These are phyloP conservation scores for Rhineura floridana DNA, from an alignment of 2,113 vertebrate species.

Conservation along the genomic window DNA sequence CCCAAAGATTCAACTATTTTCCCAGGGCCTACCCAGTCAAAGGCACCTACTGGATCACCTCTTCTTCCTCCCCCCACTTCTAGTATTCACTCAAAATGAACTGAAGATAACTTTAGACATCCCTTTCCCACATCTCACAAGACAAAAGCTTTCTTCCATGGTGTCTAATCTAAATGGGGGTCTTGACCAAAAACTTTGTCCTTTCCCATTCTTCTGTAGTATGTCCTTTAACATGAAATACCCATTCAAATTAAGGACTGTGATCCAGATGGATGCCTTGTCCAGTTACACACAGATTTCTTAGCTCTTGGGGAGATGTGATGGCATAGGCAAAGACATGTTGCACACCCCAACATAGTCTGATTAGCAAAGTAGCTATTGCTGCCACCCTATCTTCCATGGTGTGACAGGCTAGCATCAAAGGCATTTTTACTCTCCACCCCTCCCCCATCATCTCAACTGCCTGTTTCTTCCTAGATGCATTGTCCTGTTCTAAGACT, in stretches of 20 bases:
- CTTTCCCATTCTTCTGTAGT: background rate
- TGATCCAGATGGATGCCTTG: background rate
- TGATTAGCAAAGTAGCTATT: conserved; percentile 1
- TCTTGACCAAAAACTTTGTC: background rate
- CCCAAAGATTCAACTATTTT: background rate
- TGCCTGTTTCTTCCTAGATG: background rate
- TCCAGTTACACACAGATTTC: background rate
- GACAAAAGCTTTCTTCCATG: background rate
- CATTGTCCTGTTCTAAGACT: background rate
- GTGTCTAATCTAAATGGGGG: background rate
- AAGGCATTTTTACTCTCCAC: background rate
- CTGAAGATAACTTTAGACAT: background rate
- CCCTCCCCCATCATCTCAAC: background rate
- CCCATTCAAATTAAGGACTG: background rate
- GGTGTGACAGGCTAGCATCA: background rate
- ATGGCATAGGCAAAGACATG: background rate
- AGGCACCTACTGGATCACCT: background rate
- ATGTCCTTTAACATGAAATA: background rate
- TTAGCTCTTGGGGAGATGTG: background rate
- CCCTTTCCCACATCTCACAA: too few species aligned
- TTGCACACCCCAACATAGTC: background rate
- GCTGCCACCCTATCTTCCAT: conserved; percentile 26
- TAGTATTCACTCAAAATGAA: background rate
- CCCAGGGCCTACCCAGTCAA: background rate
- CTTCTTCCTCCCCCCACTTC: background rate